Evolutionary conservation across 2,888 invertebrate genomes (phyloP), one percentile per base, ranked within the genome.

Genomic region (Octonoba sinensis): DNA sequence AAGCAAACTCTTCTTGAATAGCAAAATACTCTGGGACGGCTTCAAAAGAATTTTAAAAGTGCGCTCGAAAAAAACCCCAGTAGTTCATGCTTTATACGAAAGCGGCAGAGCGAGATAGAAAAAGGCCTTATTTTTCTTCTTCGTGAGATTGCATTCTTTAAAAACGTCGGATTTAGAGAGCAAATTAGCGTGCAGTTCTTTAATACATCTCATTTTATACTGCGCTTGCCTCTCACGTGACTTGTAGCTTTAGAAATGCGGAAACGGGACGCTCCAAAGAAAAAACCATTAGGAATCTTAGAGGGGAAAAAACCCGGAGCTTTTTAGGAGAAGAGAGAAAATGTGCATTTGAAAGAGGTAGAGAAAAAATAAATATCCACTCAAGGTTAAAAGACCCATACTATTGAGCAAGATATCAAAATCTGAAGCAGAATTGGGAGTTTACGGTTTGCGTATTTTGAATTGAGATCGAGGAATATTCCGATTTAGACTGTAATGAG

Each of bases 1-100:
- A 75, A 59, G 66, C 67, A 75, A 75, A 75, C 75, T 75, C 67
- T 62, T 24, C 67, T 59, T 75, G 75, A 75, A 75, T 75, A 67
- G 67, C 60, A 75, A 75, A 75, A 75, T 75, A 75, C 75, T 75
- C 54, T 49, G 66, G 47, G 67, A 75, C 67, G 51, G 67, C 67
- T 75, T 60, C 75, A 67, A 75, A 66, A 67, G 75, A 67, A 67
- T 49, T 75, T 75, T 67, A 67, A 60, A 75, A 60, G 59, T 36
- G 36, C 36, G 36, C 51, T 67, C 27, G 62, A 67, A 75, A 36
- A 75, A 75, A 49, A 67, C 8, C n/a, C n/a, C n/a, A 54, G 67
- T 49, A 57, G 51, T 51, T 67, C 59, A 59, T 67, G 67, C 60
- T 72, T 27, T 8, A 51, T 22, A 72, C 46, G 56, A 47, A 44